phyloP scores from a whole-genome alignment of 1,140 invertebrate genomes.

The Cydia strobilella region DNA sequence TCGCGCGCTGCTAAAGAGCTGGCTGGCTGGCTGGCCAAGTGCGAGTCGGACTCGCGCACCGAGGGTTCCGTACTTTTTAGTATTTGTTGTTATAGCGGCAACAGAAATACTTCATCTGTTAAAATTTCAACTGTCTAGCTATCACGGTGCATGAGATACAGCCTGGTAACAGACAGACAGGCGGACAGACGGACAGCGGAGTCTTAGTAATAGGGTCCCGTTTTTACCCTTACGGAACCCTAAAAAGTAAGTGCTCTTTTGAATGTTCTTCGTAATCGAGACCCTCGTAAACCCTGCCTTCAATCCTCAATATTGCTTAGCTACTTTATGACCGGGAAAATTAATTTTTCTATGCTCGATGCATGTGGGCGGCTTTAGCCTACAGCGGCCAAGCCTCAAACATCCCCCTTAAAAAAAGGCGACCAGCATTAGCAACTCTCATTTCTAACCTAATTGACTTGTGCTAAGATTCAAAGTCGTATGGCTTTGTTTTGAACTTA shows the following conservation, averaged over 20 bases:
- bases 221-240: too few relatives aligned
- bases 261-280: not conserved
- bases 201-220: too few relatives aligned
- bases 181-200: too few relatives aligned
- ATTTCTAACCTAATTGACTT: not conserved
- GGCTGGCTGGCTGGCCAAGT: too few relatives aligned
- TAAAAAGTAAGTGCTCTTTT: not conserved
- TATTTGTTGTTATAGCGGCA: too few relatives aligned
- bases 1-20: too few relatives aligned
- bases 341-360: not conserved
- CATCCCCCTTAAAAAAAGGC: not conserved
- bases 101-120: too few relatives aligned
- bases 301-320: slow-evolving; percentile 16
- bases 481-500: not conserved
- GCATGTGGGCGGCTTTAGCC: slow-evolving; percentile 3
- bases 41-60: too few relatives aligned
- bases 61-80: too few relatives aligned
- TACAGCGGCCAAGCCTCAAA: not conserved
- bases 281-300: not conserved
- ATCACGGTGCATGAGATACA: too few relatives aligned
- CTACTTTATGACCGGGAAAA: slow-evolving; percentile 13
- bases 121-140: too few relatives aligned
- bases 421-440: not conserved
- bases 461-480: not conserved
- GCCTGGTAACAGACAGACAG: too few relatives aligned